Base-by-base conservation (phyloP, 2,797 vertebrate genomes). In the Pterois miles region DNA sequence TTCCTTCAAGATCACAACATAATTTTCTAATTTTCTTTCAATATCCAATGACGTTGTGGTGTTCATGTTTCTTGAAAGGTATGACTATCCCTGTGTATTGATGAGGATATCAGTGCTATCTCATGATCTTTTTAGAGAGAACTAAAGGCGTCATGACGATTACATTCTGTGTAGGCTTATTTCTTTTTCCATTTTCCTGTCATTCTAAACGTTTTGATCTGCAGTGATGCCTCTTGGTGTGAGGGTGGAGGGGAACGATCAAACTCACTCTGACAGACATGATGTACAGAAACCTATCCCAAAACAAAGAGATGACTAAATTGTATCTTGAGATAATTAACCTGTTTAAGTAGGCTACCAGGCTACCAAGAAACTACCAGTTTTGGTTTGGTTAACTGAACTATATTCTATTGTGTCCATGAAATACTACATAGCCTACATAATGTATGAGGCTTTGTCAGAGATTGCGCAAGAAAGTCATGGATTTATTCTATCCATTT, bases 121-220 rank as follows among this genome's bases (percentile, higher is more conserved):
- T 38, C 1, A 2, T 57, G 13, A 63, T 58, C 46, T 33, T 25
- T 50, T n/a, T 4, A 53, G n/a, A 63, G 22, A 53, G 12, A 36
- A 12, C 8, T 33, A 8, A 36, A 62, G 38, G 13, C 33, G 23
- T 48, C 2, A 7, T 63, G 65, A 65, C 23, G 8, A 60, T 65
- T 33, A 60, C 16, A n/a, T 23, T 76, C 46, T 70, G 76, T 70
- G 76, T 65, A 40, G 83, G 79, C 72, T 31, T 9, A 58, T 66
- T 76, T 73, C 73, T 65, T 71, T 29, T 80, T 82, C 73, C 76
- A 46, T 74, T 25, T 76, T 74, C 64, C 6, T 36, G 29, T 67
- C 40, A 52, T 66, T 71, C 79, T 12, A 60, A 43, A 59, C 22
- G 1, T 48, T 38, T 50, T 46, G 3, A 38, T 72, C 29, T 59